These are phyloP conservation scores for Melanotaenia pygmaea DNA, from an alignment of 2,797 vertebrate genomes.

Conservation along the genomic window DNA sequence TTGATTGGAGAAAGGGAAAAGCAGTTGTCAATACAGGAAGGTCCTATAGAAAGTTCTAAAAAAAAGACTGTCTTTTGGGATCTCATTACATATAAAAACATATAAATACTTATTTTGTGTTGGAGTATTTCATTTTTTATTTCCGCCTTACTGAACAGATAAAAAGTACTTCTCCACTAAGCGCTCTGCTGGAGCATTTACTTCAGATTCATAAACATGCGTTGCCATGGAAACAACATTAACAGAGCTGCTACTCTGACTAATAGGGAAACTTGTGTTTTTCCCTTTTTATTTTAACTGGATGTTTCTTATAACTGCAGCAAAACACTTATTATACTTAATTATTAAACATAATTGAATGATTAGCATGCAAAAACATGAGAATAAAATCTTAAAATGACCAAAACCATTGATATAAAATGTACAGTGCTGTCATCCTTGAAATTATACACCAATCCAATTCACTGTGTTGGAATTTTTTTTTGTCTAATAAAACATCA, in stretches of 20 bases:
- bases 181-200: neutral
- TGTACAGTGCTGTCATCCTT: neutral
- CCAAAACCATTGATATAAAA: neutral
- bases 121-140: too few relatives aligned
- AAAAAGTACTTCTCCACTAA: too few relatives aligned
- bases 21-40: too few relatives aligned
- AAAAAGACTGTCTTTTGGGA: too few relatives aligned
- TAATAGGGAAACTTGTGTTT: neutral
- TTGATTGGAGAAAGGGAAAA: too few relatives aligned
- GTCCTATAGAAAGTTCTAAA: too few relatives aligned
- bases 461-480: neutral
- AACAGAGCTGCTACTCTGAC: neutral
- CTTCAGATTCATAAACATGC: neutral
- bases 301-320: neutral
- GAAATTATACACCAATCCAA: neutral
- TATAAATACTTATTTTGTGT: too few relatives aligned
- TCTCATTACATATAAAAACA: too few relatives aligned
- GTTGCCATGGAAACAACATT: neutral
- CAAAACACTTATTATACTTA: neutral
- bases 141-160: too few relatives aligned
- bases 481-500: too few relatives aligned
- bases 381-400: neutral
- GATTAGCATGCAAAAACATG: too few relatives aligned
- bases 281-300: neutral
- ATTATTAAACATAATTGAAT: too few relatives aligned